Base-by-base conservation (phyloP, 2,113 vertebrate species). In the Paratilapia polleni region DNA sequence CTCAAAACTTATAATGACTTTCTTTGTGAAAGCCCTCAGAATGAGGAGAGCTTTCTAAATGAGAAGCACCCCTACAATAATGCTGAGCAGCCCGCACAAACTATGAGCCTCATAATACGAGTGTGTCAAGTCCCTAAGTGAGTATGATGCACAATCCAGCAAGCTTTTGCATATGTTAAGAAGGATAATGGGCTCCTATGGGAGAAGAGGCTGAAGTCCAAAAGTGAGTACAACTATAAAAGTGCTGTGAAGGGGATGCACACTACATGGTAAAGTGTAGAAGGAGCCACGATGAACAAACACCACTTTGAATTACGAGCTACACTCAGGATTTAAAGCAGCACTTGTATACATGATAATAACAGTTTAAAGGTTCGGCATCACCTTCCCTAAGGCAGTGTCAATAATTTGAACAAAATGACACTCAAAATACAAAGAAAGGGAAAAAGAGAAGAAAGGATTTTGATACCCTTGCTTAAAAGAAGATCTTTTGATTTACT, bases 121-220 rank as follows among this genome's bases (percentile, higher is more conserved):
- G 92, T 84, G 92, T 94, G 94, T 95, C 94, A 93, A 91, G 93
- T 95, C 95, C 95, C 92, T 87, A 56, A 94, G 94, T 92, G 95
- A 94, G 94, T 95, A 87, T 89, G 92, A 93, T 93, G 92, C 91
- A 92, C 93, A 93, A 94, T 94, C 92, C 90, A 92, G 87, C 77
- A 80, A 83, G 91, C 90, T 94, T 91, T 91, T 96, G 95, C 93
- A 96, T 96, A 94, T 95, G 94, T 89, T 94, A 95, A 94, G 94
- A 78, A 93, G 88, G 92, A 94, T 94, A 95, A 95, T 93, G 92
- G 89, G 91, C 81, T 95, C 95, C 94, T 94, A 78, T 91, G 95
- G 95, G 94, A 95, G 83, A 93, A 43, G 82, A 93, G 88, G 88
- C 91, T 84, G 78, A 93, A 86, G 89, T 91, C 91, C 89, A 87